Evolutionary conservation across 1,140 invertebrate species (phyloP), one percentile per base, ranked within the genome.

Genomic region (Trissolcus basalis): DNA sequence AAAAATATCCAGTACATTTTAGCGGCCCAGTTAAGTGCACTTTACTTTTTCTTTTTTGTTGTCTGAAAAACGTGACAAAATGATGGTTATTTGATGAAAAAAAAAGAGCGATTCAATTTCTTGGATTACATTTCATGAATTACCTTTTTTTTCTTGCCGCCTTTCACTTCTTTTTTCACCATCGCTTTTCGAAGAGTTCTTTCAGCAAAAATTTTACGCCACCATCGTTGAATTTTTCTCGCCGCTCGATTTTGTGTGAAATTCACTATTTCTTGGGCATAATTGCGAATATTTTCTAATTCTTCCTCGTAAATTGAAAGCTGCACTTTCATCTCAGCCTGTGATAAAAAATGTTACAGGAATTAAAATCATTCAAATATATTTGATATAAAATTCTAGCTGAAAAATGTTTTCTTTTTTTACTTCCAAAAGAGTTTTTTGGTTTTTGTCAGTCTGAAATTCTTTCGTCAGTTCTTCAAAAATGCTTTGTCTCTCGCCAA

Each of bases 211-310:
- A 77, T 61, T 14, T 36, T 43, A 12, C 78, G 73, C 80, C 80
- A 84, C 80, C 82, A 84, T 10, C 71, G 60, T 53, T 82, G 81
- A 59, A 84, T 82, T 51, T 77, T 33, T 72, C 58, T 81, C 4
- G 79, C 78, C 19, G 70, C 67, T 60, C 77, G 63, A 44, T 64
- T 78, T n/a, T 8, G 43, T 8, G 60, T 32, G 51, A 81, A 80
- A 1, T 50, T 15, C 0, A 32, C 16, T 11, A 74, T 56, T 63
- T 79, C 74, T 51, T 79, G 39, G 1, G 8, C 16, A n/a, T 55
- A 36, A 51, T 51, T 63, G 12, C 13, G 12, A 8, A 50, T 4
- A 13, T 41, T 54, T 58, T 77, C 47, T 68, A 59, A 27, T 12
- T 67, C 48, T 70, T 56, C 43, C n/a, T 79, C 50, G 36, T 78